Evolutionary conservation across 2,888 invertebrate genomes (phyloP).

Genomic region (Neoascia interrupta): DNA sequence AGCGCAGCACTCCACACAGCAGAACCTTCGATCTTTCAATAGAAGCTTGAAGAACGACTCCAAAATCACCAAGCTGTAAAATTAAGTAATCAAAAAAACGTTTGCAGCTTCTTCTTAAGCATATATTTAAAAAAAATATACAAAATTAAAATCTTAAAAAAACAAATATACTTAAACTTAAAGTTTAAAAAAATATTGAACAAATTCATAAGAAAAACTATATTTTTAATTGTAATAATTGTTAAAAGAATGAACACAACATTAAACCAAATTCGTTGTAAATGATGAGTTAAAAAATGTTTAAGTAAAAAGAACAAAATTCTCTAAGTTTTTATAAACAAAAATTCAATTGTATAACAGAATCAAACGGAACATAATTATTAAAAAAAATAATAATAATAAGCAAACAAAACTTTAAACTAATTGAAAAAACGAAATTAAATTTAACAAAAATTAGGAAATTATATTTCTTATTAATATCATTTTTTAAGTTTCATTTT

Average conservation of each 20-base stretch:
- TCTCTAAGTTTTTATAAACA: constrained; percentile 49
- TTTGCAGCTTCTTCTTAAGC: constrained; percentile 12
- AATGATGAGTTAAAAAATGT: constrained; percentile 24
- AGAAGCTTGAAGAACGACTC: too few species aligned
- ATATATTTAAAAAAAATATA: constrained; percentile 33
- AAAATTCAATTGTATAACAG: constrained; percentile 35
- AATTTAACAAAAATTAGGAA: constrained; percentile 15
- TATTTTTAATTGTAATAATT: background rate
- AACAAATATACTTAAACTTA: background rate
- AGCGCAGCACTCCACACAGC: too few species aligned
- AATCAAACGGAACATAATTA: constrained; percentile 25
- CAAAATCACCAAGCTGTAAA: too few species aligned
- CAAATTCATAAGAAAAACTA: constrained; percentile 5
- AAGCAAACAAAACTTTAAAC: constrained; percentile 9
- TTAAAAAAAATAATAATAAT: constrained; percentile 2
- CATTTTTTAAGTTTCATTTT: constrained; percentile 56
- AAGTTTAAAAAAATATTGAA: too few species aligned
- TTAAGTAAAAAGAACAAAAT: constrained; percentile 17
- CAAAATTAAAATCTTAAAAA: constrained; percentile 39
- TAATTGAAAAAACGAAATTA: constrained; percentile 26
- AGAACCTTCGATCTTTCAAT: too few species aligned
- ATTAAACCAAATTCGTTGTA: constrained; percentile 54
- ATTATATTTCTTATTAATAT: constrained; percentile 31
- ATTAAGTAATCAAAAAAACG: background rate
- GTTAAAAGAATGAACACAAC: background rate